phyloP scores from a whole-genome alignment of 2,888 invertebrate species.

The Chesias legatella region DNA sequence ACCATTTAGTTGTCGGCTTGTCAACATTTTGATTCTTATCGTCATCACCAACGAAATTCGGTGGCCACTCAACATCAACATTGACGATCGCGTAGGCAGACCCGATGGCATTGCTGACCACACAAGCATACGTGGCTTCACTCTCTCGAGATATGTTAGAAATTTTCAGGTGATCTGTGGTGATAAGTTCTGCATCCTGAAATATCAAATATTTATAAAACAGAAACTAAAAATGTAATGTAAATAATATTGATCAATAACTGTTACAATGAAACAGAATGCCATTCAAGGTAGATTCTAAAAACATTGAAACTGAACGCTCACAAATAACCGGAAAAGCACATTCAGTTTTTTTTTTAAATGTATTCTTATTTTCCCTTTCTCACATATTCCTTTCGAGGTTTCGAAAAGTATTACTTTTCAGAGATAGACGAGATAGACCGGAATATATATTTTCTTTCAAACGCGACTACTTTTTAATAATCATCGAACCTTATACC shows the following conservation, averaged over 20 bases:
- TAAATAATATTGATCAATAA: background rate
- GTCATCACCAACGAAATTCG: constrained; percentile 38
- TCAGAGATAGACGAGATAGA: no score
- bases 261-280: background rate
- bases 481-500: constrained; percentile 72
- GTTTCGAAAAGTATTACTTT: no score
- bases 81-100: constrained; percentile 69
- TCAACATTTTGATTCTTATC: background rate
- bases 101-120: constrained; percentile 81
- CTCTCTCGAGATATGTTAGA: constrained; percentile 58
- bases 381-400: no score
- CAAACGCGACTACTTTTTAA: constrained; percentile 4
- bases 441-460: background rate
- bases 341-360: no score
- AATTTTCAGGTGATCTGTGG: constrained; percentile 42
- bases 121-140: constrained; percentile 79
- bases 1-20: no score
- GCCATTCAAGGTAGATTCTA: background rate
- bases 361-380: no score
- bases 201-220: constrained; percentile 17
- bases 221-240: background rate
- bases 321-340: no score
- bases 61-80: constrained; percentile 78
- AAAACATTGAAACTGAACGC: no score
- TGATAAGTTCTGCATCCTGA: constrained; percentile 56